phyloP scores from a whole-genome alignment of 2,797 vertebrate species.

The Leptatherina wallacei region DNA sequence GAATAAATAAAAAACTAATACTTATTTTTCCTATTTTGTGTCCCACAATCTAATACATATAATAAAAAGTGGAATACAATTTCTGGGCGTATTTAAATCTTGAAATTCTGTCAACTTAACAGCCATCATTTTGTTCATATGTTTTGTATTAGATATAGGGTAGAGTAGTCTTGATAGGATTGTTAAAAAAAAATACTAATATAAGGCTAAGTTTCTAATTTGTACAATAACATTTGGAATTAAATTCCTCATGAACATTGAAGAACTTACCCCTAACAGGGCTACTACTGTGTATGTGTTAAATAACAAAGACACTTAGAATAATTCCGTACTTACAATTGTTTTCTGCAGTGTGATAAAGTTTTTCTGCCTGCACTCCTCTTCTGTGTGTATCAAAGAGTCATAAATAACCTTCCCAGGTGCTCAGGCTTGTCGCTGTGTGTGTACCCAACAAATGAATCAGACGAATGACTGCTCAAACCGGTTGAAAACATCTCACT shows the following conservation, averaged over 20 bases:
- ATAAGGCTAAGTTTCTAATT: not conserved
- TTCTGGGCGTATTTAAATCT: not conserved
- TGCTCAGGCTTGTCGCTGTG: not conserved
- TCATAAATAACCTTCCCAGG: not conserved
- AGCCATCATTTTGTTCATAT: not conserved
- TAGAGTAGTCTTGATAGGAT: too few species aligned
- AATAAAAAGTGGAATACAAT: not conserved
- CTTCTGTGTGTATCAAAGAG: not conserved
- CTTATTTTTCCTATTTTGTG: not conserved
- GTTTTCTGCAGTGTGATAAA: not conserved
- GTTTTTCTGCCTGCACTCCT: not conserved
- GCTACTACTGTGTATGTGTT: not conserved
- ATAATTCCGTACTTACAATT: constrained; percentile 8
- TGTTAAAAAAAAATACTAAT: too few species aligned
- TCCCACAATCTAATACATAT: not conserved
- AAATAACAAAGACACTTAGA: not conserved
- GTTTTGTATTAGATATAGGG: not conserved
- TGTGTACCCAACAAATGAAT: not conserved
- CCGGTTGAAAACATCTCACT: constrained; percentile 7
- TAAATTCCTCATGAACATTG: not conserved
- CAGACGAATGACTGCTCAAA: not conserved
- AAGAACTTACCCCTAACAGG: not conserved
- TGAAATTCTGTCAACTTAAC: not conserved
- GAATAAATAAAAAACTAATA: not conserved
- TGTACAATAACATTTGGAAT: constrained; percentile 3